Evolutionary conservation across 1,140 invertebrate species (phyloP), one percentile per base, ranked within the genome.

Genomic region (Aphaenogaster rudis): DNA sequence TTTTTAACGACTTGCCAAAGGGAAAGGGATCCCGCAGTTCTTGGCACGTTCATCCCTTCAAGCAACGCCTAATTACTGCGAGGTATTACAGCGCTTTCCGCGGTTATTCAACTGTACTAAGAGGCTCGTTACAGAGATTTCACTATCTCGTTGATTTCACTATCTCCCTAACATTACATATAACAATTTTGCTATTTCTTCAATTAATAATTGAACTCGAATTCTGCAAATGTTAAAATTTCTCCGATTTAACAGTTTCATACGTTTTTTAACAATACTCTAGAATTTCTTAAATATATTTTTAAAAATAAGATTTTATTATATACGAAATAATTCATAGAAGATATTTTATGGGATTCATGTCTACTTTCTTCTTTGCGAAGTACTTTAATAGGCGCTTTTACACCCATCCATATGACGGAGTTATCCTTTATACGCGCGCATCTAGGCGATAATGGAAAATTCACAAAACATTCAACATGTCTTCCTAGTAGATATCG

Each of bases 121-220:
- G 92, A 91, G 90, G 89, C 93, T 94, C 92, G 92, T 93, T 94
- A 94, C 88, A 91, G 91, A 93, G 90, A 93, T 89, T 86, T 90
- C 88, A 88, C 92, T 88, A 89, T 86, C 42, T 88, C 77, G 89
- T 90, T 90, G 88, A 88, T 28, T 28, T 28, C 28, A 28, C 28
- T 28, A 28, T 28, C 90, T 77, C 66, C 90, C 88, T 88, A 81
- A 88, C 88, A 59, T 88, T 69, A 79, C 87, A 71, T 90, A 77
- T 94, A 94, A 93, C 92, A 93, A 93, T 92, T 93, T 93, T 89
- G 91, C 92, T 93, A 91, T 94, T 93, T 88, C 90, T 72, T 89
- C 92, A 93, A 93, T 93, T 93, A 93, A 91, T n/a, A 17, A 54
- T 36, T 54, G 28, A 54, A 33, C 71, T 72, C 48, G 15, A 36